A percentile compares a stretch with the other conserved stretches of the same genome.
These are phyloP conservation scores for Mastacembelus armatus DNA, from an alignment of 2,797 vertebrate genomes.

Conservation along the genomic window DNA sequence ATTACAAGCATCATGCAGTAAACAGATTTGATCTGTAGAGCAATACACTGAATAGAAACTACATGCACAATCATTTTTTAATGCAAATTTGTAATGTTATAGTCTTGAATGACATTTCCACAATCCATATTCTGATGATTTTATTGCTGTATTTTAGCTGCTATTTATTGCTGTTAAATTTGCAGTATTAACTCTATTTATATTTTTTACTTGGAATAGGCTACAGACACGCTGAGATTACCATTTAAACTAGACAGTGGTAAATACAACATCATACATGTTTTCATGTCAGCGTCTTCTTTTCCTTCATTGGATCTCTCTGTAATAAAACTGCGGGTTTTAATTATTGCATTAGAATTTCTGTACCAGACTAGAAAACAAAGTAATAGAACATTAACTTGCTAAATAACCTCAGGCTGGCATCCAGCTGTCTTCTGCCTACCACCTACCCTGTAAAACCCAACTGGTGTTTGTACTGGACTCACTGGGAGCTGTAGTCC, in stretches of 20 bases:
- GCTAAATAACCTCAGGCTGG: background rate
- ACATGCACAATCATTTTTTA: too few relatives aligned
- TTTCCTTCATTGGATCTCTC: background rate
- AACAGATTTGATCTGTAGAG: too few relatives aligned
- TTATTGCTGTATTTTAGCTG: too few relatives aligned
- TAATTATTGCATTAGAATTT: background rate
- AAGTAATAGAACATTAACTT: background rate
- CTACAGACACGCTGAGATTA: background rate
- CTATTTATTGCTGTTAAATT: too few relatives aligned
- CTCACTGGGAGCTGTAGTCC: background rate
- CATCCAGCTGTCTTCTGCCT: background rate
- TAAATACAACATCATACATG: background rate
- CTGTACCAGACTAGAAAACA: background rate
- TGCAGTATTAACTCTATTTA: too few relatives aligned
- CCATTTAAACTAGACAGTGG: background rate
- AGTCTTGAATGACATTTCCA: too few relatives aligned
- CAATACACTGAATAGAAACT: too few relatives aligned
- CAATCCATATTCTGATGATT: too few relatives aligned
- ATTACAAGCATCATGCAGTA: too few relatives aligned
- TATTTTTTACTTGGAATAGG: background rate
- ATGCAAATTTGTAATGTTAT: too few relatives aligned
- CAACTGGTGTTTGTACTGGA: background rate
- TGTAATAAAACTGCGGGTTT: background rate
- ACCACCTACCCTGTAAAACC: background rate
- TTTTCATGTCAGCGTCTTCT: background rate